Evolutionary conservation across 2,888 invertebrate genomes (phyloP), one percentile per base, ranked within the genome.

Genomic region (Papilio elwesi): DNA sequence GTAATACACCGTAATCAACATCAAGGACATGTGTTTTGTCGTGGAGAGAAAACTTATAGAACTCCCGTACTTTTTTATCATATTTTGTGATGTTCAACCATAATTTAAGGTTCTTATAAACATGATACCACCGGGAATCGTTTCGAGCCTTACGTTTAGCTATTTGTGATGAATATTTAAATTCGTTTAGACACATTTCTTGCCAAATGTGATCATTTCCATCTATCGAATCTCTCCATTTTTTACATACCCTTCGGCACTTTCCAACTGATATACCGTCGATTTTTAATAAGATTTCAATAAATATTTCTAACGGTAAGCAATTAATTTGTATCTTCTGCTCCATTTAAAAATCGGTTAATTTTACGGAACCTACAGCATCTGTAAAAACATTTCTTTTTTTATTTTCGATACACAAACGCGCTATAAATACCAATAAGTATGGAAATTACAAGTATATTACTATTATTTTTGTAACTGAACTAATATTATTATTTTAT

Each of bases 81-180:
- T 78, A 83, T 12, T 68, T 73, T 0, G 82, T 77, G 3, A 89
- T 77, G 59, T 85, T 81, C 0, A 80, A 77, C 92, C 92, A 92
- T 77, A 81, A 80, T 74, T 78, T 81, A 6, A 92, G 76, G 75
- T 92, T 92, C 71, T 83, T 90, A 74, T 89, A 92, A 3, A 92
- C 83, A 70, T 90, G 82, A 70, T 87, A 87, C 91, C 91, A 92
- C 52, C 77, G 80, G 38, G 85, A 83, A 48, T 87, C 84, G 9
- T 79, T 83, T 0, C 88, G 87, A 9, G 84, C 79, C 76, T 89
- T 91, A n/a, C 78, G 83, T 79, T 85, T 90, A 3, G 91, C 91
- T 15, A 91, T 86, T 78, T 79, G 80, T 0, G 91, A 89, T 2
- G 90, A 79, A 75, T 84, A 81, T 75, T 80, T 83, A 68, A 79